Evolutionary conservation across 1,140 invertebrate genomes (phyloP).

Genomic region (Macrobrachium rosenbergii): DNA sequence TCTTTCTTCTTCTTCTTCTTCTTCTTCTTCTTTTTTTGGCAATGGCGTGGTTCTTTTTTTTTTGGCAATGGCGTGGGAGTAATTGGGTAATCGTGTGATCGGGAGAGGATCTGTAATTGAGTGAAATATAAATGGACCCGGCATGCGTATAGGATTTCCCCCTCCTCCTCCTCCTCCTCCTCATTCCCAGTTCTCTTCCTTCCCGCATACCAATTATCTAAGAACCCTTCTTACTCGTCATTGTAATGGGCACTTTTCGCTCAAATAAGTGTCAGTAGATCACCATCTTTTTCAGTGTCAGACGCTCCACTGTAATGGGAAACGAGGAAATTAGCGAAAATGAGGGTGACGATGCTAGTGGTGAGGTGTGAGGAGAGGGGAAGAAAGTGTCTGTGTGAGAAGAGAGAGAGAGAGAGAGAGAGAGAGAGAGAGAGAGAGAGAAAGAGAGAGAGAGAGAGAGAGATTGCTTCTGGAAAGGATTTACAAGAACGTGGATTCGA

Average conservation of each 20-base stretch:
- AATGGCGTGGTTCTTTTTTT: too few species aligned
- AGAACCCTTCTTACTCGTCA: background rate
- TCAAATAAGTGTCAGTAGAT: background rate
- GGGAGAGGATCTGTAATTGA: background rate
- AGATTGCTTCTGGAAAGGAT: background rate
- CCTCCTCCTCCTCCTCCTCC: background rate
- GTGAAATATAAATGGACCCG: background rate
- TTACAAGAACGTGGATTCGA: too few species aligned
- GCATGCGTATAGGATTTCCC: background rate
- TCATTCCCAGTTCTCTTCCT: background rate
- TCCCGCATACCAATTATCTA: background rate
- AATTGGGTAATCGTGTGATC: background rate
- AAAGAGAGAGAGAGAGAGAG: background rate
- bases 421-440: background rate
- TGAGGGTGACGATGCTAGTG: background rate
- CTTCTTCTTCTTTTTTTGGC: too few species aligned
- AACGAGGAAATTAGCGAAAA: background rate
- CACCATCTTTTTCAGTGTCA: too few species aligned
- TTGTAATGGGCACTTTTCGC: background rate
- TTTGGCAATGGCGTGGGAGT: background rate
- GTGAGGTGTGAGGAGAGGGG: background rate
- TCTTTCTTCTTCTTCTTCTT: too few species aligned
- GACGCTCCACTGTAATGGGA: too few species aligned
- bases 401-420: constrained; percentile 6
- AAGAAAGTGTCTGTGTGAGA: background rate